These are phyloP conservation scores for Pipistrellus nathusii DNA, from an alignment of 2,797 vertebrate species.

Conservation along the genomic window DNA sequence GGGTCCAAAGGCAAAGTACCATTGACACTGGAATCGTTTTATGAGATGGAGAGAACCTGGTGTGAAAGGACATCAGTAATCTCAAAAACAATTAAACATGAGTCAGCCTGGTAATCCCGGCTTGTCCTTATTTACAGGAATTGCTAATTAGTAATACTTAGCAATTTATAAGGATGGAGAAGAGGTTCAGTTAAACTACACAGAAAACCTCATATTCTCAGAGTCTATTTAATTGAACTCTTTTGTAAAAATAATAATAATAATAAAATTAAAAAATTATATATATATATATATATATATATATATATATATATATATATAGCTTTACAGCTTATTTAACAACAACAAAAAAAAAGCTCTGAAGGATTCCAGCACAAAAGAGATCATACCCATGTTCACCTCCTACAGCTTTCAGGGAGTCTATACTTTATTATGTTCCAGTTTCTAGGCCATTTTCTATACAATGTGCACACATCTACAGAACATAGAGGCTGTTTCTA, in stretches of 20 bases:
- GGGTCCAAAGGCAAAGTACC: not conserved
- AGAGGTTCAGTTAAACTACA: not conserved
- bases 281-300: not conserved
- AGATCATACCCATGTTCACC: not conserved
- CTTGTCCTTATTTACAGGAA: not conserved
- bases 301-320: not conserved
- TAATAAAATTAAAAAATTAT: too few species aligned
- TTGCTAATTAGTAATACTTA: not conserved
- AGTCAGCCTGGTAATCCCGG: not conserved
- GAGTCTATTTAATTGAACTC: not conserved
- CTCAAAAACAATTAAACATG: not conserved
- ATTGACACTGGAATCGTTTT: slow-evolving; percentile 1
- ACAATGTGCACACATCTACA: not conserved
- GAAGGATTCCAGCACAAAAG: not conserved
- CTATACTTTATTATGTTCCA: not conserved
- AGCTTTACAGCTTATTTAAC: not conserved
- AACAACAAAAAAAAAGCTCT: not conserved
- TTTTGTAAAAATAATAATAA: not conserved
- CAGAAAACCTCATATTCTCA: not conserved
- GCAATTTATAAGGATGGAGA: not conserved
- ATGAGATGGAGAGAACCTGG: not conserved
- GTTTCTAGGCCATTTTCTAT: slow-evolving; percentile 62
- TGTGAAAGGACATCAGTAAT: not conserved
- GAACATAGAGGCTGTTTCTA: slow-evolving; percentile 48
- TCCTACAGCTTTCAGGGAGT: not conserved